phyloP scores from a whole-genome alignment of 2,888 invertebrate species.

The Conistra vaccinii region DNA sequence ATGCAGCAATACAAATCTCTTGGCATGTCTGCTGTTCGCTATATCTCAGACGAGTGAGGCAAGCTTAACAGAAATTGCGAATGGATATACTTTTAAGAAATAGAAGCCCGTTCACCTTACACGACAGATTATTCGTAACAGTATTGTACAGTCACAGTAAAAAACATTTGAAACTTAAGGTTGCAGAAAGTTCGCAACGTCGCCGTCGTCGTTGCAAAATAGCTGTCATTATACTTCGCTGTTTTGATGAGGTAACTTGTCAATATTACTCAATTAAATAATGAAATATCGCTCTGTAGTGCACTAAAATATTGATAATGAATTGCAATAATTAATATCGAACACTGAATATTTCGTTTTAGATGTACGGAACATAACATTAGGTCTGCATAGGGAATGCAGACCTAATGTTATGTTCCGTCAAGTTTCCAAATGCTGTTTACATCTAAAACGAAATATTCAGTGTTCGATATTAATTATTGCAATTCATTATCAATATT shows the following conservation, averaged over 20 bases:
- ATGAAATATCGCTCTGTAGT: background rate
- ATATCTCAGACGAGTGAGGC: slow-evolving; percentile 16
- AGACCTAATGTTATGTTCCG: too few species aligned
- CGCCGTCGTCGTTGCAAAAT: too few species aligned
- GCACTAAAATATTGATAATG: background rate
- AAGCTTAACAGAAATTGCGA: background rate
- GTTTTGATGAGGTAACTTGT: background rate
- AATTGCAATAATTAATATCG: background rate
- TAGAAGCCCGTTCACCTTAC: background rate
- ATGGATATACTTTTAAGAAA: slow-evolving; percentile 4
- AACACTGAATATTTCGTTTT: background rate
- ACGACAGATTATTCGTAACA: slow-evolving; percentile 2
- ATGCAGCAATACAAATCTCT: slow-evolving; percentile 17
- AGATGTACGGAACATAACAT: too few species aligned
- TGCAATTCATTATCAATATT: too few species aligned
- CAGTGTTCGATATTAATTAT: too few species aligned
- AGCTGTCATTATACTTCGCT: background rate
- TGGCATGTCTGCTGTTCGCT: slow-evolving; percentile 13
- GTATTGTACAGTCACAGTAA: background rate
- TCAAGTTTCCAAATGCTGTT: too few species aligned
- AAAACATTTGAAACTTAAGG: background rate
- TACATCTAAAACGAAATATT: too few species aligned
- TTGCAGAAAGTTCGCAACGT: background rate
- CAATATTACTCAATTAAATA: background rate
- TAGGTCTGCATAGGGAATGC: too few species aligned